Evolutionary conservation across 92 coral and sea anemone genomes (phyloP), one percentile per base, ranked within the genome.

Genomic region (Umimayanthus chanpuru): DNA sequence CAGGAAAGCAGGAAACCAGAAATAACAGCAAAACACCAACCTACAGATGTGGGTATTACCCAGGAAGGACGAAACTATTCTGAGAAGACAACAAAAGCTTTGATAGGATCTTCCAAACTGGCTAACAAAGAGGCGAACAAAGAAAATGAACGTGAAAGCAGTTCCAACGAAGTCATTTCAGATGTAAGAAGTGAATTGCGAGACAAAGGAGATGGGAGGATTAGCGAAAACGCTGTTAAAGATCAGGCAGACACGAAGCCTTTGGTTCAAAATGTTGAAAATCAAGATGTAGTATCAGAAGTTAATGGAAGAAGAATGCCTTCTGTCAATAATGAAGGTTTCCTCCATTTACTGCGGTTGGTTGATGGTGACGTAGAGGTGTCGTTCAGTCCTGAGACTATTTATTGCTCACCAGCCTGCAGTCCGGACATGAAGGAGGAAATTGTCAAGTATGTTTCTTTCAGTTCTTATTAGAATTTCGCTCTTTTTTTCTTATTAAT

Each of bases 341-440:
- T 93, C 61, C 86, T 96, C 66, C 53, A 85, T 36, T 50, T 96
- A 40, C 84, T 96, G 15, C 91, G 86, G 43, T 88, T 90, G 1
- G 98, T 94, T 28, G 98, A 96, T 88, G 94, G 88, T 81, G 98
- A 96, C 81, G 77, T 94, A 10, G 98, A 94, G 87, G 98, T 93
- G 90, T 92, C 98, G 40, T 94, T 91, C 64, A 93, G 98, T 53
- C 93, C 96, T 28, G 98, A 94, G 90, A 89, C 91, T 0, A 74
- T 96, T 20, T 96, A 96, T 88, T 95, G 88, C 26, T 89, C 95
- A 47, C 94, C 93, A 1, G 74, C 44, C 44, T 94, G 96, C 80
- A 91, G 94, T 77, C 64, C 77, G 49, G 92, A 90, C 73, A 90
- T 90, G 92, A 92, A 88, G 64, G 93, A 91, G 44, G 96, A 96